A percentile compares a stretch with the other conserved stretches of the same genome.
Conservation (phyloP, 2,113 vertebrate genomes). For the Sylvia atricapilla region DNA sequence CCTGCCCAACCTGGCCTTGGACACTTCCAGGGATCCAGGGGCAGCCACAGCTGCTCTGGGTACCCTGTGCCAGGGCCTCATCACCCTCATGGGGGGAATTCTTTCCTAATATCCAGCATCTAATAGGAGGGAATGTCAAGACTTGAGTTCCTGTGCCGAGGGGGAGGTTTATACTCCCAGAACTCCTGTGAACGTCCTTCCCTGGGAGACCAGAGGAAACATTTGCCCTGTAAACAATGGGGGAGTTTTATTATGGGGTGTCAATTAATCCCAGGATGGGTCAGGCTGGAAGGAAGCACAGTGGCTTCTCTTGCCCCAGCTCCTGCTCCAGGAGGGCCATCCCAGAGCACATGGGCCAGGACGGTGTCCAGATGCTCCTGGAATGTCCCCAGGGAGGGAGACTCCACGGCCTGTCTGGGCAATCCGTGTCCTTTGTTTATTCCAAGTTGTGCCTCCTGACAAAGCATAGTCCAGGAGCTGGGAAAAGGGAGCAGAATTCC, state of each 20-base stretch:
- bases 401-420: neutral
- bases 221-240: neutral
- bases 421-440: neutral
- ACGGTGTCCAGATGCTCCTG: neutral
- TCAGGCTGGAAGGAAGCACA: neutral
- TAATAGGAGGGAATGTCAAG: neutral
- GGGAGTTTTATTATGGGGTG: neutral
- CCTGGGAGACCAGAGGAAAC: neutral
- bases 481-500: neutral
- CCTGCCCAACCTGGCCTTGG: neutral
- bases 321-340: neutral
- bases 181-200: neutral
- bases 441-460: neutral
- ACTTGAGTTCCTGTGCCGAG: neutral
- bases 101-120: neutral
- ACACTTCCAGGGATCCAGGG: neutral
- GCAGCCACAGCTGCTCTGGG: neutral
- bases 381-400: neutral
- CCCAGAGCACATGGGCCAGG: neutral
- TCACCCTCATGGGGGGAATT: rapidly evolving
- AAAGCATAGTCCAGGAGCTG: neutral
- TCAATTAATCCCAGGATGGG: neutral
- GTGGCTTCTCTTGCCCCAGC: neutral
- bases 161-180: neutral
- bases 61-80: neutral